Percentiles rank a stretch among this genome's conserved stretches.
Conservation (phyloP, 2,888 invertebrate genomes). For the Cantharis rufa region DNA sequence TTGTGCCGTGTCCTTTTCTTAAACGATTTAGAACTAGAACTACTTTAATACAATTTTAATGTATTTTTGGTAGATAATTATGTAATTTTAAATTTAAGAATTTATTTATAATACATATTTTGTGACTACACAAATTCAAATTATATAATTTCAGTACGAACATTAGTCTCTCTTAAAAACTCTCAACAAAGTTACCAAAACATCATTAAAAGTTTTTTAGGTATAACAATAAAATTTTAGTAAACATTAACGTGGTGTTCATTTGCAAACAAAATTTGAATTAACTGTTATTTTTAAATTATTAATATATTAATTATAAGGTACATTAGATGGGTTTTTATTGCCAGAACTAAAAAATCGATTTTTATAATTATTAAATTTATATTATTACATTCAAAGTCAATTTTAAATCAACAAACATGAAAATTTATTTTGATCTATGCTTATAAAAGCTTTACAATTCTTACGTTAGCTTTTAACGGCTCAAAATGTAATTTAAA, state of each 20-base stretch:
- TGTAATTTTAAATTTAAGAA: neutral
- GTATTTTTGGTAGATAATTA: neutral
- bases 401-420: neutral
- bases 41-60: no score
- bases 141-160: neutral
- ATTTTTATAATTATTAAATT: neutral
- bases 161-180: neutral
- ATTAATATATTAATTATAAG: neutral
- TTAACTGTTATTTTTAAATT: neutral
- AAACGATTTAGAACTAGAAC: no score
- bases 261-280: neutral
- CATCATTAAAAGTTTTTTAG: neutral
- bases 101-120: neutral
- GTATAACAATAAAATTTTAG: neutral
- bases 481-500: slow-evolving; percentile 15
- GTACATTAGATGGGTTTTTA: neutral
- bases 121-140: neutral
- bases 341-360: neutral
- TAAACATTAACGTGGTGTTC: neutral
- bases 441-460: neutral
- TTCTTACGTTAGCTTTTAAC: neutral
- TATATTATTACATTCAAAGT: neutral
- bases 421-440: neutral
- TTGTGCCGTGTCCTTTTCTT: no score
- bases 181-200: neutral